These are phyloP conservation scores for Macrophya annulata DNA, from an alignment of 2,888 invertebrate genomes.

Conservation along the genomic window DNA sequence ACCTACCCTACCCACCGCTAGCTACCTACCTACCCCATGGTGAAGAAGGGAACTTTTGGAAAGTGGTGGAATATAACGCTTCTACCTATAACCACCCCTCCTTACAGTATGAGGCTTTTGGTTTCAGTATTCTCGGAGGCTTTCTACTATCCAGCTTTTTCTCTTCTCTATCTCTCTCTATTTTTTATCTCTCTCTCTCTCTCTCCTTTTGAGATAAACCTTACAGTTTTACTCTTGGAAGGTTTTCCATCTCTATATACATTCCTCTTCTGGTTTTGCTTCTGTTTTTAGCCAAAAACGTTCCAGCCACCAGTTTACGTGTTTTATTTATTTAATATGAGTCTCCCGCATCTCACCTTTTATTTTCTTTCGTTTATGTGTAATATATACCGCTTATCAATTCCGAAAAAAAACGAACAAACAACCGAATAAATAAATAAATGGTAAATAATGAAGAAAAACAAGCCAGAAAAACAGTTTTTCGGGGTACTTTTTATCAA, in stretches of 20 bases:
- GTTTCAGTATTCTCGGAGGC: slow-evolving; percentile 29
- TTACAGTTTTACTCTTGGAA: neutral
- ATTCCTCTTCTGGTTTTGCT: neutral
- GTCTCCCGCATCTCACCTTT: no score
- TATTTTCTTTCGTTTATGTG: no score
- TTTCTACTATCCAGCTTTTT: neutral
- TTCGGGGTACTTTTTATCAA: no score
- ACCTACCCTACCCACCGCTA: no score
- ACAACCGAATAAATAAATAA: no score
- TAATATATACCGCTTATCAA: no score
- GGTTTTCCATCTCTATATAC: neutral
- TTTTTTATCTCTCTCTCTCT: neutral
- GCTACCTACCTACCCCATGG: neutral
- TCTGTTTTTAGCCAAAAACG: neutral
- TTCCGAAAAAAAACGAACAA: no score
- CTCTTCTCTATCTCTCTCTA: neutral
- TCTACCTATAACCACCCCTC: neutral
- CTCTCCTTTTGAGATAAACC: slow-evolving; percentile 14
- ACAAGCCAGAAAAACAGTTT: no score
- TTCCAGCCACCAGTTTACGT: neutral
- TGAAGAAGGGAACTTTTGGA: neutral
- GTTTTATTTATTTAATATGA: slow-evolving; percentile 8
- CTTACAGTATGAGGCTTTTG: neutral
- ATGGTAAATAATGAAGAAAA: no score
- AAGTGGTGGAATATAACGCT: slow-evolving; percentile 33